phyloP scores from a whole-genome alignment of 37 sponge, comb jelly and placozoan species.

The Trichoplax adhaerens region DNA sequence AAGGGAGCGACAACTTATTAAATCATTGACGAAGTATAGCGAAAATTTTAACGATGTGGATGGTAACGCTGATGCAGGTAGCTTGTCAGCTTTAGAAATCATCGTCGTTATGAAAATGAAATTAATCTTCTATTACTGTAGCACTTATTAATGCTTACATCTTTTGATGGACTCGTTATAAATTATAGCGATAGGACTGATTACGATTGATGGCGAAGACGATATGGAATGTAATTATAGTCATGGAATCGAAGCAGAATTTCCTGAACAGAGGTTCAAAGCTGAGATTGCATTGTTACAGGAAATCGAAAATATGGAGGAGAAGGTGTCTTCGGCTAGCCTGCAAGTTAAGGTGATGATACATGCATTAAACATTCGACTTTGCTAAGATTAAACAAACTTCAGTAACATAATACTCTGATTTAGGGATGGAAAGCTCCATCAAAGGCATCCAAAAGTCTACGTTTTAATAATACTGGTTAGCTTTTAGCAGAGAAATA shows the following conservation, averaged over 20 bases:
- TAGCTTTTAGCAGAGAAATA: constrained; percentile 5
- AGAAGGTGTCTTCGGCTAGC: constrained; percentile 26
- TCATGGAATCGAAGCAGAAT: constrained; percentile 5
- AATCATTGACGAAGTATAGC: too few relatives aligned
- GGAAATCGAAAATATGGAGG: constrained; percentile 22
- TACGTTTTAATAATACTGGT: neutral
- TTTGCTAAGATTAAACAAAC: neutral
- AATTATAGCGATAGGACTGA: neutral
- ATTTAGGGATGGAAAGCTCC: neutral
- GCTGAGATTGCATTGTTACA: constrained; percentile 4
- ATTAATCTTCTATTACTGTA: too few relatives aligned
- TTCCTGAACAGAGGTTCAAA: neutral
- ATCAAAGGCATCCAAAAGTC: neutral
- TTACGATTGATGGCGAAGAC: neutral
- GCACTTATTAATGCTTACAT: too few relatives aligned
- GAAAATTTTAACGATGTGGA: too few relatives aligned
- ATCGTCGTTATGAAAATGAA: too few relatives aligned
- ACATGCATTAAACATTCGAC: neutral
- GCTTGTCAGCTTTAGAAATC: too few relatives aligned
- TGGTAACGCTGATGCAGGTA: too few relatives aligned
- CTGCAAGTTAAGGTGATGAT: constrained; percentile 29
- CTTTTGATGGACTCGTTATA: too few relatives aligned
- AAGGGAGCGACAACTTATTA: too few relatives aligned
- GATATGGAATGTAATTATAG: neutral
- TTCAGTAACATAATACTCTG: constrained; percentile 2